phyloP scores from a whole-genome alignment of 2,113 vertebrate genomes.

The Melanerpes aurifrons region DNA sequence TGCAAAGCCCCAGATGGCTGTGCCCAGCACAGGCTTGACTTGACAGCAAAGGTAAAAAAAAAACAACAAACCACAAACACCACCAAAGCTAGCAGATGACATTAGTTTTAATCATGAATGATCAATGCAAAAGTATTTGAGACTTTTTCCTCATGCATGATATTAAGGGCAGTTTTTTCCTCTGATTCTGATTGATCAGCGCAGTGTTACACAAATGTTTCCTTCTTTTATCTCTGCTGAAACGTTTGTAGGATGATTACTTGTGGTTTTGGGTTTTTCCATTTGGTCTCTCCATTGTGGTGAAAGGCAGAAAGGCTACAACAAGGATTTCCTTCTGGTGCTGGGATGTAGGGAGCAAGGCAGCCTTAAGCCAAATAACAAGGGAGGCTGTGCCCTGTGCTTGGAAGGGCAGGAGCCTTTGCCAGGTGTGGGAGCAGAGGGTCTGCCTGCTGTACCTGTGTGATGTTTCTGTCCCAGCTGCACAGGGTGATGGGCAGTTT shows the following conservation, averaged over 20 bases:
- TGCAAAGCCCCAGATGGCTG: conserved; percentile 30
- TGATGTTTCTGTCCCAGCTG: not conserved
- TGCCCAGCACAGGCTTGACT: conserved; percentile 12
- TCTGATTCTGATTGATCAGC: conserved; percentile 25
- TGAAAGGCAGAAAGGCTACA: not conserved
- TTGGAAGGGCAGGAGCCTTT: not conserved
- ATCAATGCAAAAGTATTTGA: conserved; percentile 24
- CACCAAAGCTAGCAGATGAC: not conserved
- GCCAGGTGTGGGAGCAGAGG: rapidly evolving
- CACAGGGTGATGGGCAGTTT: not conserved
- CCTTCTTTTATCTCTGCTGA: not conserved
- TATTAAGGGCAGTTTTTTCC: conserved; percentile 34
- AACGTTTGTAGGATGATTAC: not conserved
- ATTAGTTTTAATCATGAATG: conserved; percentile 21
- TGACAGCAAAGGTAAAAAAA: conserved; percentile 21
- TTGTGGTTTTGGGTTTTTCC: no score
- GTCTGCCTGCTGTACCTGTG: not conserved
- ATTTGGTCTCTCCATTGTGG: not conserved
- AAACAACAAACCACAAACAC: no score
- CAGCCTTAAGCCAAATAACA: not conserved
- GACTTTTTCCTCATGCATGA: not conserved
- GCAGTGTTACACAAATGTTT: not conserved
- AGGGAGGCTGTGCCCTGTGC: not conserved
- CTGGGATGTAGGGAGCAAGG: not conserved
- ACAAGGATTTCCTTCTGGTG: not conserved